Evolutionary conservation across 2,113 vertebrate species (phyloP).

Genomic region (Parus major): DNA sequence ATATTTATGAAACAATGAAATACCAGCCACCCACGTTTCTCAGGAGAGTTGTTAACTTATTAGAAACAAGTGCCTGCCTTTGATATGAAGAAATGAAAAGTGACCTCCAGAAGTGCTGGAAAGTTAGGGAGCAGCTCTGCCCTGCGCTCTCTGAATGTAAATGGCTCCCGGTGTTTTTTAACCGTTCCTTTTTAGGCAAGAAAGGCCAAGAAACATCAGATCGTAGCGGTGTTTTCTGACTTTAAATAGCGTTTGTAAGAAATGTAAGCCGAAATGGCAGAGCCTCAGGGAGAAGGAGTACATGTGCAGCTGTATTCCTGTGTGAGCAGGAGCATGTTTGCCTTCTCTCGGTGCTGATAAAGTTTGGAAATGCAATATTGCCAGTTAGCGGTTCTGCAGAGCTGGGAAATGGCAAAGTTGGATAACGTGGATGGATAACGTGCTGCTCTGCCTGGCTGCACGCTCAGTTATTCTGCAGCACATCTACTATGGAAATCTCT

Average conservation of each 20-base stretch:
- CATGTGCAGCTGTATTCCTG: background rate
- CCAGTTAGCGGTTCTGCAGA: background rate
- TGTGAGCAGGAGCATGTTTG: background rate
- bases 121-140: constrained; percentile 72
- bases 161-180: constrained; percentile 32
- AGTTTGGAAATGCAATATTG: background rate
- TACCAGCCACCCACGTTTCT: constrained; percentile 75
- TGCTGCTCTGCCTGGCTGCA: background rate
- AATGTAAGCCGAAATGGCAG: background rate
- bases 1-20: constrained; percentile 81
- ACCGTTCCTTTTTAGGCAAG: constrained; percentile 5
- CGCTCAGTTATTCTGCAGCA: background rate
- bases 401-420: background rate
- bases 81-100: constrained; percentile 76
- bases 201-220: background rate
- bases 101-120: constrained; percentile 70
- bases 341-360: background rate
- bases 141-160: constrained; percentile 35
- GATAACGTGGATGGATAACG: background rate
- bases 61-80: constrained; percentile 77
- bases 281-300: background rate
- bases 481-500: constrained; percentile 42
- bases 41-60: constrained; percentile 76
- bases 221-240: background rate
- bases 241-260: background rate